Evolutionary conservation across 2,113 vertebrate species (phyloP).

Genomic region (Ciconia maguari): DNA sequence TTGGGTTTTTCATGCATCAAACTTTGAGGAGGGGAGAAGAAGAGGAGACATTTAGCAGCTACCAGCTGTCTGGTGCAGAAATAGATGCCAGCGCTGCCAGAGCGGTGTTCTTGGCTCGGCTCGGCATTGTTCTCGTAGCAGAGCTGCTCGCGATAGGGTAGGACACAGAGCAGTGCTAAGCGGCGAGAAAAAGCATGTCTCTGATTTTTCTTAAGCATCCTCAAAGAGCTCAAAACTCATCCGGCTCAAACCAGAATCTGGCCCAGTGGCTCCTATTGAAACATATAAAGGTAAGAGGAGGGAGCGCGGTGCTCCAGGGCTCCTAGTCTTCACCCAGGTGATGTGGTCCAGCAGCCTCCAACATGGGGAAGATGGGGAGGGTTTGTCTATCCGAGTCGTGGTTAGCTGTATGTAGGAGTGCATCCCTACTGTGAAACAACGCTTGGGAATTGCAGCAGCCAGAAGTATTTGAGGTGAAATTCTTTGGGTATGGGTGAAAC

Average conservation of each 20-base stretch:
- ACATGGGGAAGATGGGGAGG: background rate
- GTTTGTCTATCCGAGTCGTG: fast-evolving
- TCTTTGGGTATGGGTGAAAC: background rate
- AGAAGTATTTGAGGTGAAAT: background rate
- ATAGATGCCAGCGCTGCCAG: background rate
- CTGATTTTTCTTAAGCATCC: slow-evolving; percentile 78
- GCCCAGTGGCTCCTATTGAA: slow-evolving; percentile 81
- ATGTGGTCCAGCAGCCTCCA: background rate
- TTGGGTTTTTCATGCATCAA: background rate
- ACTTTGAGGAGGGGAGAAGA: background rate
- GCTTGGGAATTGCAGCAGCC: background rate
- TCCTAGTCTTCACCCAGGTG: background rate
- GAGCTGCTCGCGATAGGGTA: background rate
- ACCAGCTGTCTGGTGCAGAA: slow-evolving; percentile 9
- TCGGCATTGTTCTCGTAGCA: background rate
- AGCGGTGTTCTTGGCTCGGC: background rate
- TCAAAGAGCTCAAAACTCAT: slow-evolving; percentile 83
- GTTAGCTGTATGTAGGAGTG: background rate
- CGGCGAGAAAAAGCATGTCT: slow-evolving; percentile 2
- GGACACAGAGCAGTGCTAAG: fast-evolving
- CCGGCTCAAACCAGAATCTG: slow-evolving; percentile 80
- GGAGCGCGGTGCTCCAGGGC: fast-evolving
- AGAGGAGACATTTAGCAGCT: background rate
- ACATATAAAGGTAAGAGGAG: slow-evolving; percentile 86
- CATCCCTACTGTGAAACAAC: background rate